These are phyloP conservation scores for Propithecus deckenii DNA, from an alignment of 2,797 vertebrate species.

Conservation along the genomic window DNA sequence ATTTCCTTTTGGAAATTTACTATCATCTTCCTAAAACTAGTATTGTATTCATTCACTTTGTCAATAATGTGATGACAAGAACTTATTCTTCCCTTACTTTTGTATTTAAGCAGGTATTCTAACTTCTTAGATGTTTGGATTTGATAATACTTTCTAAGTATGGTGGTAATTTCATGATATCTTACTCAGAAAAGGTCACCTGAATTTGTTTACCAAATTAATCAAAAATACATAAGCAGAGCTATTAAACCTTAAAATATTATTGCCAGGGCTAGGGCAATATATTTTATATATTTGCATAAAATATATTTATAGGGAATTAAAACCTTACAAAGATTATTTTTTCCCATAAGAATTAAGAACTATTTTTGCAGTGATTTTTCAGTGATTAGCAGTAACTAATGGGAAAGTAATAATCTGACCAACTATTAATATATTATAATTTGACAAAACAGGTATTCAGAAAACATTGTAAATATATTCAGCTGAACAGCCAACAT, in stretches of 20 bases:
- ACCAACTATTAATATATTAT: slow-evolving; percentile 61
- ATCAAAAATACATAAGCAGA: slow-evolving; percentile 42
- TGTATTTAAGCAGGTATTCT: slow-evolving; percentile 49
- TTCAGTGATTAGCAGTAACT: slow-evolving; percentile 38
- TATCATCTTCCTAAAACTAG: slow-evolving; percentile 40
- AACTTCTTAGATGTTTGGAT: slow-evolving; percentile 21
- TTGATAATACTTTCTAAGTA: slow-evolving; percentile 35
- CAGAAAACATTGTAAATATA: slow-evolving; percentile 1
- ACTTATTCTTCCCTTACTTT: slow-evolving; percentile 40
- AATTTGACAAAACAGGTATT: slow-evolving; percentile 41
- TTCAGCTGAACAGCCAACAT: slow-evolving; percentile 39
- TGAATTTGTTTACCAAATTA: slow-evolving; percentile 69
- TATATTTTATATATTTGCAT: no score
- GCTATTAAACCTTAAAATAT: slow-evolving; percentile 58
- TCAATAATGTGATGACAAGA: slow-evolving; percentile 54
- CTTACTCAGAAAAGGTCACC: slow-evolving; percentile 48
- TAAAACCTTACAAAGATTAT: slow-evolving; percentile 43
- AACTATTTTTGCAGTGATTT: slow-evolving; percentile 54
- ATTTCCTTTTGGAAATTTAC: slow-evolving; percentile 74
- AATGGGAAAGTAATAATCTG: slow-evolving; percentile 66
- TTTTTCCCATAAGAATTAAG: slow-evolving; percentile 64
- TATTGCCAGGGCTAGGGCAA: background rate
- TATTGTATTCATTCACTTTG: slow-evolving; percentile 61
- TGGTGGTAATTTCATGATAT: slow-evolving; percentile 48
- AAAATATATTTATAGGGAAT: background rate